A percentile compares a stretch with the other conserved stretches of the same genome.
phyloP scores from a whole-genome alignment of 2,888 invertebrate genomes.

The Trachelus tabidus region DNA sequence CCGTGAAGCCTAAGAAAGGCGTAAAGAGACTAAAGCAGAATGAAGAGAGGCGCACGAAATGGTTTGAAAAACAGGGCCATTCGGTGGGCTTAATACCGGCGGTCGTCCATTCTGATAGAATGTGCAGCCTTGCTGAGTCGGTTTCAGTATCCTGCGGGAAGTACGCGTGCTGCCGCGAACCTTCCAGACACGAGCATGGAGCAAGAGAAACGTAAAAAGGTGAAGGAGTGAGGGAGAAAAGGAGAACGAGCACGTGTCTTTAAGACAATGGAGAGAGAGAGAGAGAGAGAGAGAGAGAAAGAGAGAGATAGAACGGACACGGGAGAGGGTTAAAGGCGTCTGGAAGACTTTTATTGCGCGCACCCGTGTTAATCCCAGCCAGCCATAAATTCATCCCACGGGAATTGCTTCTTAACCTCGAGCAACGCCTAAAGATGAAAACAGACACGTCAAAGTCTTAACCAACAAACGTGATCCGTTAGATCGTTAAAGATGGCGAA shows the following conservation, averaged over 20 bases:
- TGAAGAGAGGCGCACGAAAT: conserved; percentile 26
- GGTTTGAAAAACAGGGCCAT: conserved; percentile 46
- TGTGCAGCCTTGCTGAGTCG: neutral
- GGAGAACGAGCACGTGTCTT: neutral
- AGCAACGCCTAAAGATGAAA: conserved; percentile 28
- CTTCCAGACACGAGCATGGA: neutral
- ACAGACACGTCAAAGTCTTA: conserved; percentile 41
- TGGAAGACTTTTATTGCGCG: conserved; percentile 52
- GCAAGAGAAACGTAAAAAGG: neutral
- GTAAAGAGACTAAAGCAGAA: neutral
- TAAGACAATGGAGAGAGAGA: neutral
- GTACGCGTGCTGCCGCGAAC: neutral
- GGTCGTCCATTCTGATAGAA: conserved; percentile 23
- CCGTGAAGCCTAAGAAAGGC: neutral
- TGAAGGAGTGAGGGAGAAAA: neutral
- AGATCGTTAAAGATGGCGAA: neutral
- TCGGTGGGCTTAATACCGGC: conserved; percentile 45
- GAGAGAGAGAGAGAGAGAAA: neutral
- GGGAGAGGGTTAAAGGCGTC: conserved; percentile 23
- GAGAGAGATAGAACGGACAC: neutral
- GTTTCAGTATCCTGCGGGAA: neutral
- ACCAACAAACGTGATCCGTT: conserved; percentile 36
- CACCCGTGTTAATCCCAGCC: conserved; percentile 50
- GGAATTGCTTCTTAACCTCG: conserved; percentile 56
- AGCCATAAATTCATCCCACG: conserved; percentile 55